Evolutionary conservation across 2,888 invertebrate species (phyloP).

Genomic region (Tanytarsus gracilentus): DNA sequence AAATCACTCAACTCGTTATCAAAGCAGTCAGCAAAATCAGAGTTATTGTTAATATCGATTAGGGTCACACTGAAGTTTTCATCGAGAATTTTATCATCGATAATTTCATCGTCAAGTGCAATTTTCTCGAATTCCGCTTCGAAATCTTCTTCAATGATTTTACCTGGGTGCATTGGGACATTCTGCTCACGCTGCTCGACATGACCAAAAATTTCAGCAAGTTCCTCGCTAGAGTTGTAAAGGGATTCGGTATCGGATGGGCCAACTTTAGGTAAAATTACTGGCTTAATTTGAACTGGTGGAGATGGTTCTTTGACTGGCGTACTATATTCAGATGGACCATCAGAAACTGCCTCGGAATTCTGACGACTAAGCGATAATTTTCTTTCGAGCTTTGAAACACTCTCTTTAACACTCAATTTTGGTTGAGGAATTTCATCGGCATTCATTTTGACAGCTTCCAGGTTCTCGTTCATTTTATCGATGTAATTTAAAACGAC

Average conservation of each 20-base stretch:
- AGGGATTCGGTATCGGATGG: constrained; percentile 43
- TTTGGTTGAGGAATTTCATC: background rate
- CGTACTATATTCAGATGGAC: background rate
- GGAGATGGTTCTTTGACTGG: constrained; percentile 30
- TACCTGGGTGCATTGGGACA: constrained; percentile 22
- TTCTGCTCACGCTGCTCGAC: constrained; percentile 13
- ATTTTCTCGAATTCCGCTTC: constrained; percentile 27
- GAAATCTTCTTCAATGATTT: constrained; percentile 22
- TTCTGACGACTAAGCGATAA: background rate
- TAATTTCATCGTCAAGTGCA: constrained; percentile 20
- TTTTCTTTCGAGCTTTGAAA: constrained; percentile 12
- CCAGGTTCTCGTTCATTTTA: constrained; percentile 25
- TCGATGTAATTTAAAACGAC: constrained; percentile 19
- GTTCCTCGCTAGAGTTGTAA: constrained; percentile 56
- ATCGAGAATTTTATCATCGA: constrained; percentile 22
- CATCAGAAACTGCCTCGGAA: background rate
- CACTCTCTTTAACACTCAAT: constrained; percentile 8
- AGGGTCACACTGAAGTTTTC: constrained; percentile 22
- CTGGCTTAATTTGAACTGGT: constrained; percentile 29
- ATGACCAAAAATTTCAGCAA: constrained; percentile 54
- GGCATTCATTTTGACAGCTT: constrained; percentile 1
- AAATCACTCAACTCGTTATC: constrained; percentile 18
- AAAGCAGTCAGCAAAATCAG: constrained; percentile 18
- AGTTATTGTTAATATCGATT: constrained; percentile 23
- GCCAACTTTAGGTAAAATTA: constrained; percentile 5